phyloP scores from a whole-genome alignment of 2,797 vertebrate genomes.

The Mycteria americana region DNA sequence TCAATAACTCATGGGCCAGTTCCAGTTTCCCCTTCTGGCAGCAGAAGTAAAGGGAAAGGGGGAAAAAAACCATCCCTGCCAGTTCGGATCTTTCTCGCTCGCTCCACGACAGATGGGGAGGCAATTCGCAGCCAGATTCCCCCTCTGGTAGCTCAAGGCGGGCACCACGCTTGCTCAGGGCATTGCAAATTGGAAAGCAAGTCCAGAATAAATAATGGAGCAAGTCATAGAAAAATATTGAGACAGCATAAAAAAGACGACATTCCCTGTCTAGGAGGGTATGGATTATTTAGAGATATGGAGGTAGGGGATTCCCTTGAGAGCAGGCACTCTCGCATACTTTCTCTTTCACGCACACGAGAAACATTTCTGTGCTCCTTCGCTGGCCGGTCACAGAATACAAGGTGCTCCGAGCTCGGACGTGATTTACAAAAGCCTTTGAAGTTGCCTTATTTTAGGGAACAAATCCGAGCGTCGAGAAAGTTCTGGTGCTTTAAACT shows the following conservation, averaged over 20 bases:
- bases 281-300: conserved; percentile 13
- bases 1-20: conserved; percentile 24
- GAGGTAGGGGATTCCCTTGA: background rate
- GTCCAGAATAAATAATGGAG: conserved; percentile 53
- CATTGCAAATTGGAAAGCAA: conserved; percentile 45
- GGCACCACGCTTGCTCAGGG: conserved; percentile 22
- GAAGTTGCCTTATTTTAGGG: background rate
- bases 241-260: background rate
- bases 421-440: background rate
- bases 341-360: background rate
- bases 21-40: conserved; percentile 27
- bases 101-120: conserved; percentile 51
- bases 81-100: background rate
- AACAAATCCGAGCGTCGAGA: background rate
- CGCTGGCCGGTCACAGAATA: background rate
- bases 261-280: background rate
- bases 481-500: background rate
- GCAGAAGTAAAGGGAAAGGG: conserved; percentile 9
- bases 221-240: conserved; percentile 35
- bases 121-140: conserved; percentile 57
- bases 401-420: background rate
- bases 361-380: background rate
- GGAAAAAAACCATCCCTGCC: background rate
- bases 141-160: conserved; percentile 52
- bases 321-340: background rate